A percentile compares a stretch with the other conserved stretches of the same genome.
phyloP scores from a whole-genome alignment of 2,888 invertebrate genomes.

The Heteropelma amictum region DNA sequence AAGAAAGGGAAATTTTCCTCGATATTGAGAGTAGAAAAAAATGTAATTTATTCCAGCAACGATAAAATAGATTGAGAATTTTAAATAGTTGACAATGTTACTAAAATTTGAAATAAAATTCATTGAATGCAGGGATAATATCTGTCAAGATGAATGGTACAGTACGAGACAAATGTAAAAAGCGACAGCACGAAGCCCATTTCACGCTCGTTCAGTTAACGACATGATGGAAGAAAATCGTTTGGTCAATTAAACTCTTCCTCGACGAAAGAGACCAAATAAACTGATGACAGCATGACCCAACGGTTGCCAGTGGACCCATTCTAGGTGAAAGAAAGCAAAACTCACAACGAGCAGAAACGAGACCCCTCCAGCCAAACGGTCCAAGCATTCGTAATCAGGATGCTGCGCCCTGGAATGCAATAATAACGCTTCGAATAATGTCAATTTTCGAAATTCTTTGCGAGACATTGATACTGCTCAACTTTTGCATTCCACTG shows the following conservation, averaged over 20 bases:
- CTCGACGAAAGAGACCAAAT: conserved; percentile 22
- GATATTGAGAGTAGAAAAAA: too few relatives aligned
- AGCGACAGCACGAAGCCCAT: conserved; percentile 18
- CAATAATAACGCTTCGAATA: conserved; percentile 44
- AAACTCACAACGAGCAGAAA: conserved; percentile 10
- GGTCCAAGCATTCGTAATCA: not conserved
- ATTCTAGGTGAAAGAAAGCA: conserved; percentile 12
- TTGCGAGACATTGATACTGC: conserved; percentile 16
- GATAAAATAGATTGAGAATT: too few relatives aligned
- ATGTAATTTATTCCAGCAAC: too few relatives aligned
- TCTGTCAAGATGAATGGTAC: too few relatives aligned
- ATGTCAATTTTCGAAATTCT: conserved; percentile 41
- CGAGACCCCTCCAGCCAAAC: conserved; percentile 4
- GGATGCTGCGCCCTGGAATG: conserved; percentile 36
- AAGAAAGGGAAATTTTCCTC: too few relatives aligned
- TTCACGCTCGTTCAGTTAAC: conserved; percentile 46
- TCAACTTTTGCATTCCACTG: too few relatives aligned
- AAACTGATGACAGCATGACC: not conserved
- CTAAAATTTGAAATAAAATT: too few relatives aligned
- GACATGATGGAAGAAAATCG: conserved; percentile 57
- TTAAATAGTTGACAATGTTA: too few relatives aligned
- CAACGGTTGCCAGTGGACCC: conserved; percentile 6
- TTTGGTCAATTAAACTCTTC: conserved; percentile 57
- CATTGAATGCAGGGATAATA: too few relatives aligned
- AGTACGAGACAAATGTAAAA: conserved; percentile 2